Evolutionary conservation across 2,888 invertebrate species (phyloP).

Genomic region (Heliconius aoede): DNA sequence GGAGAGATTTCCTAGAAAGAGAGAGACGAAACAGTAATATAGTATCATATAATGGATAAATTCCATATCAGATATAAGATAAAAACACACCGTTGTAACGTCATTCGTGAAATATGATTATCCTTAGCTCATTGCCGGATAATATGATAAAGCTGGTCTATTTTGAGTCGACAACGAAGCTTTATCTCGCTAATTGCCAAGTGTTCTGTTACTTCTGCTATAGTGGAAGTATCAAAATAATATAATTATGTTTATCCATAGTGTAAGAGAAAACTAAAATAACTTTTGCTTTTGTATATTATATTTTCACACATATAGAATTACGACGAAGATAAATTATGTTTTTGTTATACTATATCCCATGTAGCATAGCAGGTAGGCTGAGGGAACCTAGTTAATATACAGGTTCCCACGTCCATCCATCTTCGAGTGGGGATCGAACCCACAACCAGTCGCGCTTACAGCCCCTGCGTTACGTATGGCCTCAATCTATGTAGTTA

Average conservation of each 20-base stretch:
- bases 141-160: conserved; percentile 16
- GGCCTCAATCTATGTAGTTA: too few relatives aligned
- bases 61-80: conserved; percentile 9
- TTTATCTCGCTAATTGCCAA: conserved; percentile 19
- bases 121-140: conserved; percentile 4
- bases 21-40: conserved; percentile 13
- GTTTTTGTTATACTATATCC: background rate
- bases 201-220: conserved; percentile 10
- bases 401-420: too few relatives aligned
- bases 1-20: too few relatives aligned
- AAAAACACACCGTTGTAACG: background rate
- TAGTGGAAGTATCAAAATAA: background rate
- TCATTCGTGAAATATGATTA: conserved; percentile 17
- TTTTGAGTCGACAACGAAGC: conserved; percentile 11
- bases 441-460: too few relatives aligned
- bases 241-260: background rate
- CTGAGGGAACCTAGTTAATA: background rate
- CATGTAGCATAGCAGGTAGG: background rate
- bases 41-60: conserved; percentile 9
- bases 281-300: background rate
- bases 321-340: background rate
- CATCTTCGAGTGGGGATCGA: too few relatives aligned
- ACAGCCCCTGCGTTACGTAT: too few relatives aligned
- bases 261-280: background rate
- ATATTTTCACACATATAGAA: too few relatives aligned